Percentiles rank a stretch among this genome's conserved stretches.
phyloP scores from a whole-genome alignment of 30 jellyfish, hydroid and myxozoan species.

The Catostylus mosaicus region DNA sequence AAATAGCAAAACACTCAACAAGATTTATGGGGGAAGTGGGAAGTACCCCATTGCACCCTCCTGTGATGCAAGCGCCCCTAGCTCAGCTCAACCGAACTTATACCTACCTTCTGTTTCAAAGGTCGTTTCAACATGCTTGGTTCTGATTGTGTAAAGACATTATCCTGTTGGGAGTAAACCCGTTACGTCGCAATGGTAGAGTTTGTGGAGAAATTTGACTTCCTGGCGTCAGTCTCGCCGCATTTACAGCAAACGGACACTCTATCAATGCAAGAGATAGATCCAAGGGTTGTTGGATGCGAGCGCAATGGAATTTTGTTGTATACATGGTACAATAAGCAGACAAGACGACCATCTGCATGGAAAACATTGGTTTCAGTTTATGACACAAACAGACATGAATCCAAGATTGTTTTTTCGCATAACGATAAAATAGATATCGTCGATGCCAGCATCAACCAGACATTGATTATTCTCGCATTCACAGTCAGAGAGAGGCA shows the following conservation, averaged over 20 bases:
- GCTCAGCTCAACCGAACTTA: too few relatives aligned
- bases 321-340: slow-evolving; percentile 60
- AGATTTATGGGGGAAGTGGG: too few relatives aligned
- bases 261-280: slow-evolving; percentile 10
- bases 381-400: slow-evolving; percentile 41
- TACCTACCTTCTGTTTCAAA: too few relatives aligned
- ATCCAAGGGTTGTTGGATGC: slow-evolving; percentile 76
- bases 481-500: slow-evolving; percentile 71
- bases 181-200: slow-evolving; percentile 45
- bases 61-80: too few relatives aligned
- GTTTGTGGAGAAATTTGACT: slow-evolving; percentile 63
- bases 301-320: slow-evolving; percentile 78
- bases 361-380: slow-evolving; percentile 73
- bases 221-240: slow-evolving; percentile 32
- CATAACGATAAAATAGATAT: slow-evolving; percentile 75
- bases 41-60: too few relatives aligned
- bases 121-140: too few relatives aligned
- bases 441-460: slow-evolving; percentile 79
- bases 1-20: too few relatives aligned
- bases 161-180: neutral
- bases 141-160: too few relatives aligned
- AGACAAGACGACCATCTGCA: neutral
- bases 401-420: slow-evolving; percentile 47
- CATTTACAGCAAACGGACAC: slow-evolving; percentile 21
- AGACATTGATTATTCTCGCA: slow-evolving; percentile 64